phyloP scores from a whole-genome alignment of 2,113 vertebrate genomes.

The Capreolus pygargus region DNA sequence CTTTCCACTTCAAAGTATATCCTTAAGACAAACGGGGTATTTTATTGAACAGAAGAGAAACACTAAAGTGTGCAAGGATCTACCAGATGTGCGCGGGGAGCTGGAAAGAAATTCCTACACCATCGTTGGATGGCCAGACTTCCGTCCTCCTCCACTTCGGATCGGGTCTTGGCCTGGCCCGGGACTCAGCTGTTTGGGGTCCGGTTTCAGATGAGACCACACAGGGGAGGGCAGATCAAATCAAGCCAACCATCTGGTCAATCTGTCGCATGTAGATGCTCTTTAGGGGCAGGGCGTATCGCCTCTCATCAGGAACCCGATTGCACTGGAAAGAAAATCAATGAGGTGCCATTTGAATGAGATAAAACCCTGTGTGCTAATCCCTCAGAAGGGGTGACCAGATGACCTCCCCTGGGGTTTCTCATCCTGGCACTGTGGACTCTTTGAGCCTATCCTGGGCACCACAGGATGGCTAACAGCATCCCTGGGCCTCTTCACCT shows the following conservation, averaged over 20 bases:
- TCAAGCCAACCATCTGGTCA: constrained; percentile 96
- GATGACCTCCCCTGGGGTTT: neutral
- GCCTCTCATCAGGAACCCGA: constrained; percentile 92
- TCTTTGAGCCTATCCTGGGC: neutral
- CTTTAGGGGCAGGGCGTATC: constrained; percentile 92
- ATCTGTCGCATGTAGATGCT: constrained; percentile 99
- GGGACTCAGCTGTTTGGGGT: neutral
- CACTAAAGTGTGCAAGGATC: neutral
- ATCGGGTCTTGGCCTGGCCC: neutral
- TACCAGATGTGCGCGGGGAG: neutral
- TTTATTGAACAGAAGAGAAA: constrained; percentile 58
- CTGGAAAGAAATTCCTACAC: neutral
- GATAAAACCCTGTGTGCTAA: neutral
- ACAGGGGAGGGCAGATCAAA: constrained; percentile 78
- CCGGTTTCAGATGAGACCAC: fast-evolving
- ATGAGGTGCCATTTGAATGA: fast-evolving
- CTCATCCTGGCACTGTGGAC: neutral
- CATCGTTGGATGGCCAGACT: neutral
- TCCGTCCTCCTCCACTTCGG: neutral
- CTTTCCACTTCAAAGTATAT: neutral
- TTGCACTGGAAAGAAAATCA: constrained; percentile 84
- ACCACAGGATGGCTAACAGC: neutral
- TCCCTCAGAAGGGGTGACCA: neutral
- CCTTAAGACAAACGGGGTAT: constrained; percentile 33
- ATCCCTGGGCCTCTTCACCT: neutral